phyloP scores from a whole-genome alignment of 2,888 invertebrate species.

The Heliconius cydno region DNA sequence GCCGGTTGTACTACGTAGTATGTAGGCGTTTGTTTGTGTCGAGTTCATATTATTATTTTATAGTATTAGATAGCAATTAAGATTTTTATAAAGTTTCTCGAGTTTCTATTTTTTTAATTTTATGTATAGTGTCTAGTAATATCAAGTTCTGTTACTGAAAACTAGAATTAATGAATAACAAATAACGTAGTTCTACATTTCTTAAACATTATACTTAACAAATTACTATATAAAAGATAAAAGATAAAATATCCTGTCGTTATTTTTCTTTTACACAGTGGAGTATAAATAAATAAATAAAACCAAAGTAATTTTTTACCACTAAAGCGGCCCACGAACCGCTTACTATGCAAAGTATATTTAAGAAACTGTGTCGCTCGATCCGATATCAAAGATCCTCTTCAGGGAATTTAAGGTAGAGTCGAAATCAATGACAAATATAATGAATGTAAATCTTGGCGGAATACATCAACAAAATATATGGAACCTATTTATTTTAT shows the following conservation, averaged over 20 bases:
- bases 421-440: constrained; percentile 27
- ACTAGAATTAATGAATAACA: neutral
- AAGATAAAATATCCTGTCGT: no score
- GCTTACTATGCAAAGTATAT: constrained; percentile 33
- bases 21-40: constrained; percentile 48
- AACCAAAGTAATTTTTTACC: constrained; percentile 14
- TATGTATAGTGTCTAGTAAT: neutral
- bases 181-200: no score
- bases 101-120: neutral
- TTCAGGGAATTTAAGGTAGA: constrained; percentile 21
- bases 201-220: neutral
- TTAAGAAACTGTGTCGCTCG: constrained; percentile 31
- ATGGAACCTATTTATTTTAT: neutral
- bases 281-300: neutral
- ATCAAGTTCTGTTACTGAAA: neutral
- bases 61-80: neutral
- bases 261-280: neutral
- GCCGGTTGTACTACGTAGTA: constrained; percentile 50
- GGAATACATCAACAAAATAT: constrained; percentile 13
- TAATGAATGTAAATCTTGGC: constrained; percentile 21
- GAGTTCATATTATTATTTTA: neutral
- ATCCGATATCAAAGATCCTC: constrained; percentile 17
- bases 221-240: neutral
- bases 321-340: neutral
- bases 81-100: neutral